Percentiles rank a stretch among this genome's conserved stretches.
phyloP scores from a whole-genome alignment of 2,113 vertebrate genomes.

The Silurus meridionalis region DNA sequence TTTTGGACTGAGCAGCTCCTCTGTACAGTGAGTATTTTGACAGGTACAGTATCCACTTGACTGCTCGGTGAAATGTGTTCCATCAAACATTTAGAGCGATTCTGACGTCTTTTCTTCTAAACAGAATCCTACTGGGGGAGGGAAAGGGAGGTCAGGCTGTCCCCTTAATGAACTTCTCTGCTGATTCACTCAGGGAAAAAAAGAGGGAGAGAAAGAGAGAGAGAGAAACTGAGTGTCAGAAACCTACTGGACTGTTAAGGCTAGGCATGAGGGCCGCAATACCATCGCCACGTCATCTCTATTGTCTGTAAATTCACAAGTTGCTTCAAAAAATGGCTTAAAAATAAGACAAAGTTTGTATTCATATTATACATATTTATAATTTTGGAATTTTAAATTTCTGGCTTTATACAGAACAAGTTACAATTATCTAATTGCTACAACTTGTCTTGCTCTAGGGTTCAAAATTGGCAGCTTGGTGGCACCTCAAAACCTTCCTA shows the following conservation, averaged over 20 bases:
- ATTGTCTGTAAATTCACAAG: background rate
- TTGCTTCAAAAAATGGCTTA: too few species aligned
- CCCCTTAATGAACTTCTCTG: background rate
- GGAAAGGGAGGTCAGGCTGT: background rate
- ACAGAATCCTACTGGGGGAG: background rate
- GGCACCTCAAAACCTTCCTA: too few species aligned
- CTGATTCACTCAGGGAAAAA: constrained; percentile 1
- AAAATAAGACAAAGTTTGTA: too few species aligned
- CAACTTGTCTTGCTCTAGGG: too few species aligned
- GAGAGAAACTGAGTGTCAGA: background rate
- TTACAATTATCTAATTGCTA: too few species aligned
- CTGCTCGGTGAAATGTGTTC: background rate
- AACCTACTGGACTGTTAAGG: background rate
- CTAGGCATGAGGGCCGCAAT: background rate
- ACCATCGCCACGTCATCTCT: background rate
- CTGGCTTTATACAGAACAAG: too few species aligned
- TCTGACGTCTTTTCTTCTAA: background rate
- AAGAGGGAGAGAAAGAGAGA: background rate
- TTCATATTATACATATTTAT: background rate
- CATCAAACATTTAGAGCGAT: background rate
- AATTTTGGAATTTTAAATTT: too few species aligned
- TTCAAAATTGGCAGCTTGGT: too few species aligned
- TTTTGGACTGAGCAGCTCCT: background rate
- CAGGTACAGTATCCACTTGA: constrained; percentile 1
- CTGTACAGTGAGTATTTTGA: background rate